Evolutionary conservation across 1,140 invertebrate species (phyloP).

Genomic region (Wasmannia auropunctata): DNA sequence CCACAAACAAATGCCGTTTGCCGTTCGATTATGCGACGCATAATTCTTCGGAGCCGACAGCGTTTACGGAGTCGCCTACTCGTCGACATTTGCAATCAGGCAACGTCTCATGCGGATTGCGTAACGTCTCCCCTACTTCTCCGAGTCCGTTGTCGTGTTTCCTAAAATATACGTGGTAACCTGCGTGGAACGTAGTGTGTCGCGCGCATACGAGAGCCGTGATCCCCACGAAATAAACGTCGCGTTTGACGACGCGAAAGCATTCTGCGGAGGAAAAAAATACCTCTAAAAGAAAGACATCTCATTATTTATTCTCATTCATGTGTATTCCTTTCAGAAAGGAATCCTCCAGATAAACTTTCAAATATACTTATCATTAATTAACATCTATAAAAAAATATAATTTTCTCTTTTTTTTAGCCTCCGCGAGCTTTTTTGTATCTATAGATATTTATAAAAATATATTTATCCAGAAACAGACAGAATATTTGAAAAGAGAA

Average conservation of each 20-base stretch:
- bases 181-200: slow-evolving; percentile 9
- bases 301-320: neutral
- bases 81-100: neutral
- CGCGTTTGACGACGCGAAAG: neutral
- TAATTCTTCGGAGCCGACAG: neutral
- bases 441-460: neutral
- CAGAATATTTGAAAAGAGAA: neutral
- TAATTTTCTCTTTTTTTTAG: neutral
- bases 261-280: neutral
- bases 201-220: neutral
- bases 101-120: neutral
- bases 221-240: neutral
- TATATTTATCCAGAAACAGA: neutral
- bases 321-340: neutral
- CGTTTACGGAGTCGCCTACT: neutral
- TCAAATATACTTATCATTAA: neutral
- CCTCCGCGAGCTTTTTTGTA: neutral
- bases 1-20: neutral
- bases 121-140: slow-evolving; percentile 1
- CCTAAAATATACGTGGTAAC: slow-evolving; percentile 38
- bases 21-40: neutral
- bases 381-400: neutral
- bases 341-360: too few relatives aligned
- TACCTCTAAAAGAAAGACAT: neutral
- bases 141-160: slow-evolving; percentile 20